These are phyloP conservation scores for Tetrax tetrax DNA, from an alignment of 2,113 vertebrate genomes.

Conservation along the genomic window DNA sequence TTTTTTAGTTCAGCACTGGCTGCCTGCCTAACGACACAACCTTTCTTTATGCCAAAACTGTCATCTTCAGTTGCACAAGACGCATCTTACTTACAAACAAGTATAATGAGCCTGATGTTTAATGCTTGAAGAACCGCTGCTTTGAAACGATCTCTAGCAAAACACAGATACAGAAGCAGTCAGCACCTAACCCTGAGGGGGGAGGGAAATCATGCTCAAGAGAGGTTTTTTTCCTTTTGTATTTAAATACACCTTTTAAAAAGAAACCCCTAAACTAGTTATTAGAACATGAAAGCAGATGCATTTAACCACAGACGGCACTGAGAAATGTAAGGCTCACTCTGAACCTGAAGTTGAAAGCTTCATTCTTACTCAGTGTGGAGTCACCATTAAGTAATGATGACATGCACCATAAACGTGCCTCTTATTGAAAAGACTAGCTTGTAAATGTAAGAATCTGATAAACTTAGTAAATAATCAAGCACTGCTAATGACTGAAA, in stretches of 20 bases:
- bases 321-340: not conserved
- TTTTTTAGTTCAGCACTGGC: slow-evolving; percentile 44
- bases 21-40: slow-evolving; percentile 53
- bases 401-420: not conserved
- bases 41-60: slow-evolving; percentile 29
- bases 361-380: not conserved
- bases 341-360: not conserved
- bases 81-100: not conserved
- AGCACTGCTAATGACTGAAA: not conserved
- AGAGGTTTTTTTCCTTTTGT: not conserved
- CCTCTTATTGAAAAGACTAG: not conserved
- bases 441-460: not conserved
- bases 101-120: not conserved
- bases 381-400: not conserved
- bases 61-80: slow-evolving; percentile 44
- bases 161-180: not conserved
- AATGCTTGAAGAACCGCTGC: not conserved
- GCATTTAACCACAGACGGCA: not conserved
- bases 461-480: not conserved
- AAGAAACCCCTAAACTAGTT: not conserved
- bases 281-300: not conserved
- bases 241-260: not conserved
- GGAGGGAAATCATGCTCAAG: not conserved
- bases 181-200: not conserved
- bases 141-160: not conserved